Percentiles rank a stretch among this genome's conserved stretches.
Evolutionary conservation across 2,888 invertebrate genomes (phyloP).

Genomic region (Drosophila setosimentum): DNA sequence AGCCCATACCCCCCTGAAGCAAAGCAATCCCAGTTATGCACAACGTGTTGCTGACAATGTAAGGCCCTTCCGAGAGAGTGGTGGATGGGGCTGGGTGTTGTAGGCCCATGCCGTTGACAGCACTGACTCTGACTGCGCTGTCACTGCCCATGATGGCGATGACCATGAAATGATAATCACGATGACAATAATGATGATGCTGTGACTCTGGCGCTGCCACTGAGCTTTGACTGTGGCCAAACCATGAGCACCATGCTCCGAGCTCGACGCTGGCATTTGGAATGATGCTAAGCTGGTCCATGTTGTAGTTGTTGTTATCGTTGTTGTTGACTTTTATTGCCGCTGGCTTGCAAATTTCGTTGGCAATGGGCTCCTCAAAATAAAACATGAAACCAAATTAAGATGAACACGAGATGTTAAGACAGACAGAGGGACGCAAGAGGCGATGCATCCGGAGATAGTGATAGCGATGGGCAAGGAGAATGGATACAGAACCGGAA

Average conservation of each 20-base stretch:
- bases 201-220: constrained; percentile 8
- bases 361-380: constrained; percentile 65
- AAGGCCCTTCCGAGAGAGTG: neutral
- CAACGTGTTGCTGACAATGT: constrained; percentile 62
- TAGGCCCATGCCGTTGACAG: constrained; percentile 43
- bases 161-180: constrained; percentile 44
- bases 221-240: constrained; percentile 23
- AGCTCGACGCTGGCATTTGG: constrained; percentile 36
- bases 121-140: constrained; percentile 30
- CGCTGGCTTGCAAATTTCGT: constrained; percentile 49
- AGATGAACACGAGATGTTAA: constrained; percentile 56
- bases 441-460: neutral
- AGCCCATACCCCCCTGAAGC: neutral
- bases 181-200: constrained; percentile 32
- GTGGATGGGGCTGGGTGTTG: neutral
- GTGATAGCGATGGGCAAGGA: constrained; percentile 7
- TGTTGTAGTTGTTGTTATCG: constrained; percentile 21
- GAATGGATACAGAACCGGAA: constrained; percentile 38
- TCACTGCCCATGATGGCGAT: constrained; percentile 43
- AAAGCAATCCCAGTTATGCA: constrained; percentile 17
- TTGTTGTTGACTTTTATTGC: constrained; percentile 66
- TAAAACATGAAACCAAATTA: constrained; percentile 77
- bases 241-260: constrained; percentile 2
- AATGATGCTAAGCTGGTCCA: constrained; percentile 51
- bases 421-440: constrained; percentile 12